Percentiles rank a stretch among this genome's conserved stretches.
phyloP scores from a whole-genome alignment of 2,797 vertebrate species.

The Sparidentex hasta region DNA sequence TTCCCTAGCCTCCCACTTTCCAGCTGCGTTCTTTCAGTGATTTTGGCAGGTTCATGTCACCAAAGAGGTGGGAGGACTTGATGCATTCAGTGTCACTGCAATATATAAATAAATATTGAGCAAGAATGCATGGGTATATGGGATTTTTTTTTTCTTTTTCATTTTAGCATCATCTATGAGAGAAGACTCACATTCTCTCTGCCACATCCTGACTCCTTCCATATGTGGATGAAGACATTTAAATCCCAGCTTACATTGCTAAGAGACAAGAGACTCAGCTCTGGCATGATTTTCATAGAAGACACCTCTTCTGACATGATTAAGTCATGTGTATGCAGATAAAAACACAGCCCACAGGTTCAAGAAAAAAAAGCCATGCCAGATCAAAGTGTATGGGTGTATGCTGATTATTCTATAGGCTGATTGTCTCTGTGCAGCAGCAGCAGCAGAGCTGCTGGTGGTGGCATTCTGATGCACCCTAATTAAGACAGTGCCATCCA shows the following conservation, averaged over 20 bases:
- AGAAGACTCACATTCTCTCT: neutral
- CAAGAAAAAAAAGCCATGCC: conserved; percentile 29
- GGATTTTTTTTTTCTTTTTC: too few relatives aligned
- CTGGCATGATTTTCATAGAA: neutral
- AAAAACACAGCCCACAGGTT: conserved; percentile 60
- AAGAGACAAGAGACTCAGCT: neutral
- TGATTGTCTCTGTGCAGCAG: conserved; percentile 43
- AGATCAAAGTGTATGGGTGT: conserved; percentile 73
- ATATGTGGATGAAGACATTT: neutral
- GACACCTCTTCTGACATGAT: conserved; percentile 30
- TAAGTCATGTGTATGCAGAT: conserved; percentile 58
- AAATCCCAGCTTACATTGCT: conserved; percentile 9
- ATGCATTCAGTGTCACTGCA: neutral
- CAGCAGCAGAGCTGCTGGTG: neutral
- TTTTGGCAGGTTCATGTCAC: too few relatives aligned
- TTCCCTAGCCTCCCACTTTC: neutral
- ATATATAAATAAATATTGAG: neutral
- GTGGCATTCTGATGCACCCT: conserved; percentile 48
- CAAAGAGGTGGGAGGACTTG: too few relatives aligned
- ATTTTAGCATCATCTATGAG: neutral
- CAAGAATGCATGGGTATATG: neutral
- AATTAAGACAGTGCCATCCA: conserved; percentile 65
- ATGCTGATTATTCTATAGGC: conserved; percentile 61
- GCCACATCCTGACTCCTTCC: neutral
- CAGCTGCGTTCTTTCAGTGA: too few relatives aligned